Conservation (phyloP, 2,797 vertebrate species). For the Karalla daura region DNA sequence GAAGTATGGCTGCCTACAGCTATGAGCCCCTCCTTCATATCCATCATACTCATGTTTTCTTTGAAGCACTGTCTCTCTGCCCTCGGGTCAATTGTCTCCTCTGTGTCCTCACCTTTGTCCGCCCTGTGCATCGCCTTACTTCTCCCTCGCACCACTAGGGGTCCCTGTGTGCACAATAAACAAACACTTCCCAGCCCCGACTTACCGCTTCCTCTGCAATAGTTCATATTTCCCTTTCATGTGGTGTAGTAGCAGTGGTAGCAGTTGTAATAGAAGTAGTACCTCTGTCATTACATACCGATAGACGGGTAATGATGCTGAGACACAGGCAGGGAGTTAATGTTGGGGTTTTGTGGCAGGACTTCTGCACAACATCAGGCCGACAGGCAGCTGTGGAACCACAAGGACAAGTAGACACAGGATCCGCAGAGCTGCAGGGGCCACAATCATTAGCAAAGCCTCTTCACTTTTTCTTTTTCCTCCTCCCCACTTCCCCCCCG, state of each 20-base stretch:
- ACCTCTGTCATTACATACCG: constrained; percentile 49
- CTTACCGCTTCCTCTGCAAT: not conserved
- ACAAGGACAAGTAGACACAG: constrained; percentile 67
- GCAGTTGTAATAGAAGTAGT: constrained; percentile 31
- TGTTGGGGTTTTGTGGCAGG: constrained; percentile 50
- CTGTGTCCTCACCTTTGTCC: constrained; percentile 11
- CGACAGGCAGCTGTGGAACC: constrained; percentile 52
- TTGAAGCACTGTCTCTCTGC: constrained; percentile 49
- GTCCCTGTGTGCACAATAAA: constrained; percentile 75
- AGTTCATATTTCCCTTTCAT: constrained; percentile 41
- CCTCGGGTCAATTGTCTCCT: constrained; percentile 27
- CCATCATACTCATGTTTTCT: constrained; percentile 57
- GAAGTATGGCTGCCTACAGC: constrained; percentile 61
- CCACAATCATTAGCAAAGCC: constrained; percentile 40
- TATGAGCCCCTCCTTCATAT: constrained; percentile 60
- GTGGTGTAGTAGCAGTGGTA: constrained; percentile 32
- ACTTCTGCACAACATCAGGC: constrained; percentile 66
- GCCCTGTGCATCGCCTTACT: not conserved
- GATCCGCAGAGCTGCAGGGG: constrained; percentile 53
- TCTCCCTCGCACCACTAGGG: constrained; percentile 75
- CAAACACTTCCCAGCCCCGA: constrained; percentile 28
- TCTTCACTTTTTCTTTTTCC: constrained; percentile 13
- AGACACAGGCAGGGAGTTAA: constrained; percentile 41
- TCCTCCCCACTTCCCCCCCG: not conserved
- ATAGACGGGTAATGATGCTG: constrained; percentile 38